Evolutionary conservation across 2,113 vertebrate species (phyloP).

Genomic region (Holacanthus passer): DNA sequence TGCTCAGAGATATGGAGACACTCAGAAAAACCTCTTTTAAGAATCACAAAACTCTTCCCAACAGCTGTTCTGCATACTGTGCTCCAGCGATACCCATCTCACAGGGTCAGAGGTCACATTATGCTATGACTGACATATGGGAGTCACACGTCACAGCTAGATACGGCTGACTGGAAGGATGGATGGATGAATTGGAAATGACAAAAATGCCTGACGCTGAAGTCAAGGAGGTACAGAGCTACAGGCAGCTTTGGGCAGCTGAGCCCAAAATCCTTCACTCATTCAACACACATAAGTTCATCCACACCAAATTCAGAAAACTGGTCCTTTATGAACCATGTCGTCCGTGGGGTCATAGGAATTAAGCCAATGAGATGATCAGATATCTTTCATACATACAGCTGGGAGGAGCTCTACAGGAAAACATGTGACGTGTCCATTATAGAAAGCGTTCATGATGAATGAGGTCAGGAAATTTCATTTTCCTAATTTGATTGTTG

Average conservation of each 20-base stretch:
- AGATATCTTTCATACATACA: neutral
- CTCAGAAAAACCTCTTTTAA: constrained; percentile 15
- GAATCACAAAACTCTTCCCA: constrained; percentile 14
- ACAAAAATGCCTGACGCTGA: constrained; percentile 1
- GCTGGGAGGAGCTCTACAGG: no score
- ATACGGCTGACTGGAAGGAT: constrained; percentile 9
- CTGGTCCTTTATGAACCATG: neutral
- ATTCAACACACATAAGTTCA: neutral
- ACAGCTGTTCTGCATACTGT: constrained; percentile 55
- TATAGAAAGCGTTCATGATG: neutral
- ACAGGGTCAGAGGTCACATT: constrained; percentile 54
- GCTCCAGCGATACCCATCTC: constrained; percentile 24
- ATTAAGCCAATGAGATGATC: neutral
- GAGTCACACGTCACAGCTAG: constrained; percentile 44
- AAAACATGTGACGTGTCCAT: neutral
- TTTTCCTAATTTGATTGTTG: no score
- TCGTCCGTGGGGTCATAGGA: neutral
- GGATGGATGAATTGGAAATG: constrained; percentile 22
- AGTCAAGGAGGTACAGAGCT: neutral
- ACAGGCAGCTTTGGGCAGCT: neutral
- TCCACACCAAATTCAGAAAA: neutral
- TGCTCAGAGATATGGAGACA: constrained; percentile 21
- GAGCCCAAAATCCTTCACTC: neutral
- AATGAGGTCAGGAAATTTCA: neutral
- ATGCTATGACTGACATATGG: constrained; percentile 42